phyloP scores from a whole-genome alignment of 2,888 invertebrate species.

The Acanthacorydalis orientalis region DNA sequence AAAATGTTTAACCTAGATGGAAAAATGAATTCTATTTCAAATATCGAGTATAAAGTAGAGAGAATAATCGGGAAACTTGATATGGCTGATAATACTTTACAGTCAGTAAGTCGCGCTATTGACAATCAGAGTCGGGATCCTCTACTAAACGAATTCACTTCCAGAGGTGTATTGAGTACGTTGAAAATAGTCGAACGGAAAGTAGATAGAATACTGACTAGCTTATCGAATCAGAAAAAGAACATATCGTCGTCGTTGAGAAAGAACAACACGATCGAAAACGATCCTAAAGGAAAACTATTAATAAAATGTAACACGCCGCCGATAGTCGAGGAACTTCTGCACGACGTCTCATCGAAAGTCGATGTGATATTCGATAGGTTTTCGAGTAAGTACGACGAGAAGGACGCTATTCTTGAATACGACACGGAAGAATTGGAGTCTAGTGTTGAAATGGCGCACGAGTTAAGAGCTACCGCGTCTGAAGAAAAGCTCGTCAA shows the following conservation, averaged over 20 bases:
- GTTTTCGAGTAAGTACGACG: constrained; percentile 12
- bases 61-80: constrained; percentile 24
- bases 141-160: constrained; percentile 23
- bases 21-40: constrained; percentile 20
- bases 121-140: constrained; percentile 15
- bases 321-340: constrained; percentile 19
- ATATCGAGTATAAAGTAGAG: constrained; percentile 25
- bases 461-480: constrained; percentile 8
- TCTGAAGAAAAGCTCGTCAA: constrained; percentile 12
- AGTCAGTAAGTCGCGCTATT: constrained; percentile 13
- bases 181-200: constrained; percentile 23
- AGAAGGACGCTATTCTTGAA: constrained; percentile 14
- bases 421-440: constrained; percentile 14
- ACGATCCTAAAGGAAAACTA: constrained; percentile 15
- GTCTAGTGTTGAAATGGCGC: constrained; percentile 11
- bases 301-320: constrained; percentile 21
- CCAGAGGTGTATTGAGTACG: constrained; percentile 24
- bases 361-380: constrained; percentile 26
- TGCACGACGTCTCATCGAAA: constrained; percentile 25
- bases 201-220: constrained; percentile 16
- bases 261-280: constrained; percentile 4
- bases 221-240: not conserved
- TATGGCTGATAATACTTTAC: constrained; percentile 17
- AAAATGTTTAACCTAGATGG: constrained; percentile 21
- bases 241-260: not conserved